Evolutionary conservation across 2,797 vertebrate genomes (phyloP), one percentile per base, ranked within the genome.

Genomic region (Crocodylus rhombifer): DNA sequence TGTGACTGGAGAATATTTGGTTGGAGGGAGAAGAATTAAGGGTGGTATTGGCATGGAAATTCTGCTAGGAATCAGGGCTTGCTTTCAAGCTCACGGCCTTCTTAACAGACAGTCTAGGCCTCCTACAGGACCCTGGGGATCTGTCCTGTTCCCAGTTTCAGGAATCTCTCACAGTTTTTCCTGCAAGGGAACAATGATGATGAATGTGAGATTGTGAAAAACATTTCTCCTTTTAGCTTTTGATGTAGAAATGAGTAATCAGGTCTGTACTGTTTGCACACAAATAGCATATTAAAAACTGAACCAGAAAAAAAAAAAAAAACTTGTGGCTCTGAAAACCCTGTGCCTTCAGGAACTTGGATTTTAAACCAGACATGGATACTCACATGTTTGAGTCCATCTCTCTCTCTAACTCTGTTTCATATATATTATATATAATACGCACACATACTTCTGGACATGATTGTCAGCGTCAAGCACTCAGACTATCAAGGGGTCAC

Each of bases 401-500:
- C 26, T 57, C 51, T 33, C 17, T 73, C 20, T 42, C 30, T 63
- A 9, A 20, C 64, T 21, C 20, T 30, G 7, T 56, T 5, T 93
- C 79, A 75, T 65, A 82, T 58, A 33, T 7, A 65, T 51, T 36
- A 80, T 92, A 83, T 88, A 90, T 95, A 95, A 95, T 90, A 92
- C 92, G 94, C 90, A 67, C 90, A 88, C 79, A 64, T 92, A 94
- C 91, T 92, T 92, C 93, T 94, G 80, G 55, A 87, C 92, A 95
- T 97, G 95, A 96, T 89, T 97, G 95, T 94, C 95, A 96, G 92
- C 94, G 93, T 95, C 93, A 96, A 97, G 95, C 89, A 84, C 90
- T 96, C 92, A 91, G 96, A 96, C 96, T 96, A 97, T 96, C 91
- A 95, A 95, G 95, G 90, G 97, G 94, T 97, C 96, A 97, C 95